A percentile compares a stretch with the other conserved stretches of the same genome.
Evolutionary conservation across 1,140 invertebrate genomes (phyloP).

Genomic region (Ganaspis sp.): DNA sequence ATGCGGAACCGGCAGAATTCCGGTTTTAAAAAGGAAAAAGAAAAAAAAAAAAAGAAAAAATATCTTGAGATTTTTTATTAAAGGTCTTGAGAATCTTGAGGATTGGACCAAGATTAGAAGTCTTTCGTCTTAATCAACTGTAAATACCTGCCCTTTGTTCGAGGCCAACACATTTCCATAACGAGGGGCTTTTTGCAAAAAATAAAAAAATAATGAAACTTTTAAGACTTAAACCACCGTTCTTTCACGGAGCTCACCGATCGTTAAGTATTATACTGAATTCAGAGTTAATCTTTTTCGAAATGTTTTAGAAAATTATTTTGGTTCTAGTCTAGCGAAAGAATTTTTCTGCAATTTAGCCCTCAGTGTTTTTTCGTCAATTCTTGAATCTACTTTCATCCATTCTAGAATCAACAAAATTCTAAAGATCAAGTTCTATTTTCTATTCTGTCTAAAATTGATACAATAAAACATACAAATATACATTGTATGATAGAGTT

Average conservation of each 20-base stretch:
- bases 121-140: slow-evolving; percentile 24
- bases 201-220: background rate
- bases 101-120: slow-evolving; percentile 11
- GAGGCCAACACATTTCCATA: background rate
- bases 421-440: no score
- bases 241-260: slow-evolving; percentile 28
- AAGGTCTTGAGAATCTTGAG: slow-evolving; percentile 9
- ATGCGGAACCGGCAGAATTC: slow-evolving; percentile 16
- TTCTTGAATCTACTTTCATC: no score
- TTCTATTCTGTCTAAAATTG: no score
- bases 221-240: slow-evolving; percentile 27
- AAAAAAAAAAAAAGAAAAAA: background rate
- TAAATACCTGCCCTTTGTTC: slow-evolving; percentile 19
- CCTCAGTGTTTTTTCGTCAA: no score
- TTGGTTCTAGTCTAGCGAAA: background rate
- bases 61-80: slow-evolving; percentile 2
- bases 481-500: no score
- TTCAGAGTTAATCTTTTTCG: background rate
- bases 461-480: background rate
- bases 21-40: background rate
- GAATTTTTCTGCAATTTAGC: no score
- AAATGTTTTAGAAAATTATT: background rate
- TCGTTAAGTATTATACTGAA: slow-evolving; percentile 22
- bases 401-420: no score
- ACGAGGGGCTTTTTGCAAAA: slow-evolving; percentile 1